Evolutionary conservation across 2,113 vertebrate species (phyloP).

Genomic region (Probosciger aterrimus): DNA sequence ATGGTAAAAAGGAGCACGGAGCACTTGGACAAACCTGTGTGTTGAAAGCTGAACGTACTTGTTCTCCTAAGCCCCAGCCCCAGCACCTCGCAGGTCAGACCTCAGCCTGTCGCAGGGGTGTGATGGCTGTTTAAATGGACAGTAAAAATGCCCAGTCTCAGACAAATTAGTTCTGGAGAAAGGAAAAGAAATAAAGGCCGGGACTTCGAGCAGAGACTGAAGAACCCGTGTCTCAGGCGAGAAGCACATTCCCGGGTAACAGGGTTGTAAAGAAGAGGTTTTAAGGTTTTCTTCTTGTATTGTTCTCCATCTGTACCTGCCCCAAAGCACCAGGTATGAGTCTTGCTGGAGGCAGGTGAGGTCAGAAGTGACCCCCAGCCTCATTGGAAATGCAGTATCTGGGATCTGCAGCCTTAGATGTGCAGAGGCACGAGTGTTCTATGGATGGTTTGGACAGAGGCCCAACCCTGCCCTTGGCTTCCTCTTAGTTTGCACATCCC

Average conservation of each 20-base stretch:
- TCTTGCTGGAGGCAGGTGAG: background rate
- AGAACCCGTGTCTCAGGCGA: background rate
- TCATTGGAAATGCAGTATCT: background rate
- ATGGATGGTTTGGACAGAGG: fast-evolving
- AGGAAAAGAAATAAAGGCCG: background rate
- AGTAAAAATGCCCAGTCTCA: background rate
- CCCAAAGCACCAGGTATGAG: background rate
- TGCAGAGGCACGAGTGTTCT: background rate
- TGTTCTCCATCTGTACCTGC: background rate
- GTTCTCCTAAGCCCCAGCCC: background rate
- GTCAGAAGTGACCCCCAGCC: background rate
- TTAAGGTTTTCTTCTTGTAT: background rate
- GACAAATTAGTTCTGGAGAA: background rate
- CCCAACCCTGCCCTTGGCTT: background rate
- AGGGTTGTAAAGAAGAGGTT: background rate
- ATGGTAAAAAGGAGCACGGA: background rate
- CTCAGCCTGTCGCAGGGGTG: background rate
- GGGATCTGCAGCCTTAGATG: background rate
- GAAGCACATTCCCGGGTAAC: background rate
- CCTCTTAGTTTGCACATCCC: background rate
- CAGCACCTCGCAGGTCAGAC: background rate
- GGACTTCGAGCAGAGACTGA: background rate
- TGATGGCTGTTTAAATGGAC: background rate
- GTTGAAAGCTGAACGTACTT: background rate
- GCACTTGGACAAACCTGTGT: background rate